These are phyloP conservation scores for Tachysurus fulvidraco DNA, from an alignment of 2,113 vertebrate species.

Conservation along the genomic window DNA sequence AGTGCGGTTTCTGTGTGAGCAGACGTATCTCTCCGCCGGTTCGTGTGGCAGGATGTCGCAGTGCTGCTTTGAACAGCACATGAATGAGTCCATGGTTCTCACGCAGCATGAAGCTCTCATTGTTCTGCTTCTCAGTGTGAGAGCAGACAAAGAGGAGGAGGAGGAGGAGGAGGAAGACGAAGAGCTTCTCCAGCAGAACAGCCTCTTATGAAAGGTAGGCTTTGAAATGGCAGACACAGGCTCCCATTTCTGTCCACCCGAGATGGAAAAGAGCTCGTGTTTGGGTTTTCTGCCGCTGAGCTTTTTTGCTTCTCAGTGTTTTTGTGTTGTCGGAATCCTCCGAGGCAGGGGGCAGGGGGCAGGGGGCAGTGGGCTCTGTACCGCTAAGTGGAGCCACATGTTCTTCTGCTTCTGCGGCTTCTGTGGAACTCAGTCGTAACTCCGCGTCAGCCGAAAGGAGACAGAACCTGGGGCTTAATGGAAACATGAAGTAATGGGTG, in stretches of 20 bases:
- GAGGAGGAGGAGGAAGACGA: neutral
- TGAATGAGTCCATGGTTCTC: neutral
- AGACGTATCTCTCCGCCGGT: neutral
- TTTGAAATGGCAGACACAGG: neutral
- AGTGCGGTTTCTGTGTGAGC: neutral
- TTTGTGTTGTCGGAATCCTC: slow-evolving; percentile 43
- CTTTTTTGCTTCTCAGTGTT: neutral
- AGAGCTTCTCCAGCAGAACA: neutral
- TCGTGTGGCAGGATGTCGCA: neutral
- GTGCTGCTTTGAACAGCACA: neutral
- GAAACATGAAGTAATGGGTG: slow-evolving; percentile 61
- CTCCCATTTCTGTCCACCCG: neutral
- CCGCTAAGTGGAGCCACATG: slow-evolving; percentile 71
- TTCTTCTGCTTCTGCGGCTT: slow-evolving; percentile 55
- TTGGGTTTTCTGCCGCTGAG: neutral
- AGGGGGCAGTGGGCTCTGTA: slow-evolving; percentile 42
- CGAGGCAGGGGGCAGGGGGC: slow-evolving; percentile 42
- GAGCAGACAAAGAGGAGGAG: neutral
- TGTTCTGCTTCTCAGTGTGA: neutral
- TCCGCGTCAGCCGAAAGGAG: slow-evolving; percentile 32
- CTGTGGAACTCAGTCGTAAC: slow-evolving; percentile 50
- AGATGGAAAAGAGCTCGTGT: neutral
- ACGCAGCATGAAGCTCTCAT: neutral
- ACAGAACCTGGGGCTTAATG: slow-evolving; percentile 56
- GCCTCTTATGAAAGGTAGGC: neutral